Evolutionary conservation across 2,113 vertebrate species (phyloP).

Genomic region (Atlantisia rogersi): DNA sequence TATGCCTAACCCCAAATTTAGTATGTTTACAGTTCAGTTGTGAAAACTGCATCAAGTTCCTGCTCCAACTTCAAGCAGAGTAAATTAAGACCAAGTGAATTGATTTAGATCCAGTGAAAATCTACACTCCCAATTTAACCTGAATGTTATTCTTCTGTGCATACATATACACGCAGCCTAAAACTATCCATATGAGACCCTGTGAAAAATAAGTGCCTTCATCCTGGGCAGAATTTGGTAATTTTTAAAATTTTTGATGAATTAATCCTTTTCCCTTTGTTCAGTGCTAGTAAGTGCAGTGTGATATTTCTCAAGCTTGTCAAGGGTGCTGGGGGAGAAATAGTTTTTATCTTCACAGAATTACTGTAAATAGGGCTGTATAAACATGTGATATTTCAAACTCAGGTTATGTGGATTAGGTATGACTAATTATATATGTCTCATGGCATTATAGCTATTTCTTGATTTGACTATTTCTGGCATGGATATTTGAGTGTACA

Average conservation of each 20-base stretch:
- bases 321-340: neutral
- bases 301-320: neutral
- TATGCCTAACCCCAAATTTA: neutral
- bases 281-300: neutral
- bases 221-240: neutral
- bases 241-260: neutral
- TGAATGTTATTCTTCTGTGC: neutral
- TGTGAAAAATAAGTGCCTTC: neutral
- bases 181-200: neutral
- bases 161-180: neutral
- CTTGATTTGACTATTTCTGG: neutral
- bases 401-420: neutral
- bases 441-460: neutral
- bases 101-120: neutral
- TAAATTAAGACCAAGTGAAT: neutral
- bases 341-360: neutral
- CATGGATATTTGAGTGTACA: neutral
- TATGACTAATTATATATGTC: neutral
- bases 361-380: neutral
- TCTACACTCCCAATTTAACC: neutral
- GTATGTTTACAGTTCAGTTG: neutral
- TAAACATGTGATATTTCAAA: neutral
- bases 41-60: neutral
- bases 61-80: neutral
- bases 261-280: neutral